These are phyloP conservation scores for Atopsyche davidsoni DNA, from an alignment of 1,140 invertebrate species.

Conservation along the genomic window DNA sequence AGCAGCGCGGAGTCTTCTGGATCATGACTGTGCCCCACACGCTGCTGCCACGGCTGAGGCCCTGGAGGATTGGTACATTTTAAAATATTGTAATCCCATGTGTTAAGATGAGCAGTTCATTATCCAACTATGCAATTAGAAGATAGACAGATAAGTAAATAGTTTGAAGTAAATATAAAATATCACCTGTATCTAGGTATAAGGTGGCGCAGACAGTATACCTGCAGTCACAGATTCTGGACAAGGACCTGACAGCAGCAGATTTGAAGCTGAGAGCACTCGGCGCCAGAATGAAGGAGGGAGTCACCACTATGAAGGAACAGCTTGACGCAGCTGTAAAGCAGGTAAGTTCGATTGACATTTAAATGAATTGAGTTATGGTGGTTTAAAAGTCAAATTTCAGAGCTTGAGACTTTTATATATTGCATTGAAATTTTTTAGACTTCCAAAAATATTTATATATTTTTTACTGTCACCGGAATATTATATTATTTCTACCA, in stretches of 20 bases:
- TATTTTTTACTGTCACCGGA: too few relatives aligned
- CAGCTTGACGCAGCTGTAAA: constrained; percentile 21
- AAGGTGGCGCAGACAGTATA: constrained; percentile 77
- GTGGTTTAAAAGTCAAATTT: too few relatives aligned
- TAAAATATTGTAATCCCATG: neutral
- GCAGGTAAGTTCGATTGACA: constrained; percentile 26
- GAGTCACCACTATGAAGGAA: constrained; percentile 25
- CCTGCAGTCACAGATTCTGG: constrained; percentile 67
- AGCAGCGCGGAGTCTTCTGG: constrained; percentile 58
- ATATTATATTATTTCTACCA: too few relatives aligned
- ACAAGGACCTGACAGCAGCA: constrained; percentile 57
- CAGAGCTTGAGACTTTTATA: too few relatives aligned
- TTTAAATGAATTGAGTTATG: too few relatives aligned
- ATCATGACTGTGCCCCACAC: constrained; percentile 58
- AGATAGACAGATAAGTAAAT: too few relatives aligned
- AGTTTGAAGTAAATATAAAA: too few relatives aligned
- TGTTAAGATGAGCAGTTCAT: too few relatives aligned
- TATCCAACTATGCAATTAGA: too few relatives aligned
- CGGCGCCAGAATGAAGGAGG: constrained; percentile 41
- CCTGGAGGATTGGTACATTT: constrained; percentile 62
- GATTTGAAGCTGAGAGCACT: constrained; percentile 41
- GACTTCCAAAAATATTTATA: too few relatives aligned
- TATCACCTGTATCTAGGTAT: constrained; percentile 48
- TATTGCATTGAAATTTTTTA: too few relatives aligned
- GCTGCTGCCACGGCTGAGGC: constrained; percentile 64